A percentile compares a stretch with the other conserved stretches of the same genome.
These are phyloP conservation scores for Temnopleurus reevesii DNA, from an alignment of 53 echinoderm and acorn worm species.

Conservation along the genomic window DNA sequence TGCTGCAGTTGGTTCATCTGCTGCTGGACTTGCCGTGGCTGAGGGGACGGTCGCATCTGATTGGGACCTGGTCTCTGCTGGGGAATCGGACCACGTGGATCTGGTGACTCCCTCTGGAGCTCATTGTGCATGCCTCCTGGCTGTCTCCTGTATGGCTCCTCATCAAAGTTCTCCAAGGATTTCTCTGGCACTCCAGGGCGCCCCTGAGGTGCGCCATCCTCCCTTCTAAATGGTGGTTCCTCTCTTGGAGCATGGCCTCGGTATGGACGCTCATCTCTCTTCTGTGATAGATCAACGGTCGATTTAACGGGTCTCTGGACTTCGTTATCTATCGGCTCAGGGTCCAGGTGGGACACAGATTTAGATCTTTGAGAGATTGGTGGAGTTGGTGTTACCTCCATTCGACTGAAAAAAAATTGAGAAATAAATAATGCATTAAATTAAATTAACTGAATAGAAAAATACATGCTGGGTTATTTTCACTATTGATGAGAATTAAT, in stretches of 20 bases:
- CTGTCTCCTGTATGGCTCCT: conserved; percentile 65
- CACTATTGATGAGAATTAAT: no score
- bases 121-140: conserved; percentile 51
- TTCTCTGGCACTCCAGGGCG: conserved; percentile 40
- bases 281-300: conserved; percentile 51
- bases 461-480: no score
- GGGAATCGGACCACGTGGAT: conserved; percentile 60
- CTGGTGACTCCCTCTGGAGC: conserved; percentile 44
- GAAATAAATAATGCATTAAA: no score
- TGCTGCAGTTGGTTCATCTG: conserved; percentile 47
- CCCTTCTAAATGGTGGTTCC: conserved; percentile 61
- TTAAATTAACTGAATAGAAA: no score
- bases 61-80: conserved; percentile 62
- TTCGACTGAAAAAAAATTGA: conserved; percentile 35
- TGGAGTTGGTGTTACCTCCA: conserved; percentile 48
- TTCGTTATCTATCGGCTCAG: conserved; percentile 63
- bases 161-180: conserved; percentile 66
- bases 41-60: conserved; percentile 51
- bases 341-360: conserved; percentile 88
- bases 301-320: conserved; percentile 53
- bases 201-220: conserved; percentile 46
- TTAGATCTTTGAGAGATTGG: conserved; percentile 84
- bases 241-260: conserved; percentile 61
- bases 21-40: conserved; percentile 55
- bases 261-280: conserved; percentile 64